These are phyloP conservation scores for Corbicula japonica DNA, from an alignment of 2,888 invertebrate genomes.

Conservation along the genomic window DNA sequence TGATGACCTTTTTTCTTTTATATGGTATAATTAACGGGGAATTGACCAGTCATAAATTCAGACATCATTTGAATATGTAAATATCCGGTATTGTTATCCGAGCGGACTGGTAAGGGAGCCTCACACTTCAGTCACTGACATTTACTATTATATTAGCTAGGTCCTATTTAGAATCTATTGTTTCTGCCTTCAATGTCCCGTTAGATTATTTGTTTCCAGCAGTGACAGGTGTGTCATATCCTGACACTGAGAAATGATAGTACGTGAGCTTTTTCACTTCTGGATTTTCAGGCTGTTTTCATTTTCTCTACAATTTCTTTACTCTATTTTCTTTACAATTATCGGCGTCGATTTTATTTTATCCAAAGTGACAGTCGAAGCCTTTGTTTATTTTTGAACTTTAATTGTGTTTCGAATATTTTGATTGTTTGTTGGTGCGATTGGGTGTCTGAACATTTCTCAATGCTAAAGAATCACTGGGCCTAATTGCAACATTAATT, in stretches of 20 bases:
- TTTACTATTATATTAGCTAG: slow-evolving; percentile 50
- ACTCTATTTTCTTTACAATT: too few relatives aligned
- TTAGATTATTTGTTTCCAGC: slow-evolving; percentile 52
- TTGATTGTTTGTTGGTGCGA: too few relatives aligned
- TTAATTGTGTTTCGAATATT: too few relatives aligned
- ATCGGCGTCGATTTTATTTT: too few relatives aligned
- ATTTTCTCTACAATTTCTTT: too few relatives aligned
- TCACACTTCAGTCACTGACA: slow-evolving; percentile 43
- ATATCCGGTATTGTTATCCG: slow-evolving; percentile 38
- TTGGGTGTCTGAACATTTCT: too few relatives aligned
- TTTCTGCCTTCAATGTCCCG: slow-evolving; percentile 47
- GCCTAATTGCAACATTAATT: too few relatives aligned
- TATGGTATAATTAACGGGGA: slow-evolving; percentile 52
- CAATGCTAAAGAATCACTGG: too few relatives aligned
- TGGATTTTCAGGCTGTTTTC: too few relatives aligned
- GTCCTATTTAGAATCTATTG: slow-evolving; percentile 12
- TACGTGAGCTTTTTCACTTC: too few relatives aligned
- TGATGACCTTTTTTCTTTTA: slow-evolving; percentile 32
- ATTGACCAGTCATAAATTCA: slow-evolving; percentile 61
- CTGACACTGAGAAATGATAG: slow-evolving; percentile 50
- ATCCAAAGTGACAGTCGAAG: too few relatives aligned
- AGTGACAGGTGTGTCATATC: slow-evolving; percentile 33
- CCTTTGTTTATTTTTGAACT: too few relatives aligned
- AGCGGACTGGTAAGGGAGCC: slow-evolving; percentile 8
- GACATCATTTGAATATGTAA: slow-evolving; percentile 62